Evolutionary conservation across 1,140 invertebrate genomes (phyloP), one percentile per base, ranked within the genome.

Genomic region (Sitophilus oryzae): DNA sequence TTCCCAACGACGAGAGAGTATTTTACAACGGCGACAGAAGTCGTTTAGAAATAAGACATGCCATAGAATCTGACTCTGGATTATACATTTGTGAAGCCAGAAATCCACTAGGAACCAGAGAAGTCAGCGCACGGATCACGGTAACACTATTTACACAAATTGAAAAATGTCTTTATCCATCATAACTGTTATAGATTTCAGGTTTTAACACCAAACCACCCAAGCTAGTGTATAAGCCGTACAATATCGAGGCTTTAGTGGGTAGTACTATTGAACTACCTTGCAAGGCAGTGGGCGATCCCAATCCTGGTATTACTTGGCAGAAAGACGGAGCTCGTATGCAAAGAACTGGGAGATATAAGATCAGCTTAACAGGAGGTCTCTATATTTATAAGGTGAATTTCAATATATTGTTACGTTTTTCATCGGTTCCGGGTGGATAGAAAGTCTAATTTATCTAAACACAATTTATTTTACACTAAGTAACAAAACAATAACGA

Each of bases 231-330:
- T 77, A 83, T 45, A 79, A 81, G 59, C 89, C 89, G 1, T 83
- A 82, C 64, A 81, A 89, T 67, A 81, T 89, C 53, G 82, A 86
- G 65, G 85, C 62, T 15, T 47, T 66, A 0, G 71, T 78, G 19
- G 87, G 85, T 25, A 82, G 82, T 19, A 83, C 82, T 19, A 80
- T 93, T 16, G 86, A 89, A 67, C 68, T 94, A 44, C 84, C 86
- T 0, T 96, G 92, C 67, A 79, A 84, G 61, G 84, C 85, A 2
- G 79, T 84, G 55, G 89, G 90, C n/a, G 76, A 82, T n/a, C 89
- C 90, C 1, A 74, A 77, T 30, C 86, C 90, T 14, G 70, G 73
- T 23, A 81, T 93, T 38, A 74, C 82, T 21, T 96, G 93, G 93
- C 82, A 81, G 41, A 90, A 86, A 72, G 85, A 93, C 72, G 86